phyloP scores from a whole-genome alignment of 1,140 invertebrate genomes.

The Drosophila truncata region DNA sequence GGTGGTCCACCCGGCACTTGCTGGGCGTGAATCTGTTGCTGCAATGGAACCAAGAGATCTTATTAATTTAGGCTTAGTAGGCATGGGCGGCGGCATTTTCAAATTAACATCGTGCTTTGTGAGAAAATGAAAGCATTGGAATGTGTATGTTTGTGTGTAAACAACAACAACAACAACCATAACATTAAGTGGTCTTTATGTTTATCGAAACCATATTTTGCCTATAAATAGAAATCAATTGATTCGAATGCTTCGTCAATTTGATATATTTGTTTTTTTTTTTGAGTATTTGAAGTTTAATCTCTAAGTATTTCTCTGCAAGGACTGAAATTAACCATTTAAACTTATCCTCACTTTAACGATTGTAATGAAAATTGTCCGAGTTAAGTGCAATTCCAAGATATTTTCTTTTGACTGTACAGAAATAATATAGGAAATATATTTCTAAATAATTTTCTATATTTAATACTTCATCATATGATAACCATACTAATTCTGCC shows the following conservation, averaged over 20 bases:
- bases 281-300: not conserved
- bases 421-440: too few species aligned
- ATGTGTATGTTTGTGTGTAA: slow-evolving; percentile 31
- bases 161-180: slow-evolving; percentile 29
- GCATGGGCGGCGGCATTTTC: not conserved
- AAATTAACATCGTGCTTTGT: slow-evolving; percentile 41
- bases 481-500: not conserved
- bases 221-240: not conserved
- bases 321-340: too few species aligned
- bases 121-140: slow-evolving; percentile 42
- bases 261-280: not conserved
- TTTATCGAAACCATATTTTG: not conserved
- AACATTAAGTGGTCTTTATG: slow-evolving; percentile 28
- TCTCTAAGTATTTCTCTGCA: not conserved
- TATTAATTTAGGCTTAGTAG: slow-evolving; percentile 15
- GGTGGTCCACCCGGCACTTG: slow-evolving; percentile 85
- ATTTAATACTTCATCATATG: not conserved
- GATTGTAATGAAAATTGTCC: too few species aligned
- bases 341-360: too few species aligned
- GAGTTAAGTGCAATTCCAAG: too few species aligned
- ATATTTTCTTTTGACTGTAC: too few species aligned
- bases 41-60: slow-evolving; percentile 42
- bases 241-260: not conserved
- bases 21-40: slow-evolving; percentile 87
- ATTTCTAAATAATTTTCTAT: too few species aligned